phyloP scores from a whole-genome alignment of 2,888 invertebrate genomes.

The Tillus elongatus region DNA sequence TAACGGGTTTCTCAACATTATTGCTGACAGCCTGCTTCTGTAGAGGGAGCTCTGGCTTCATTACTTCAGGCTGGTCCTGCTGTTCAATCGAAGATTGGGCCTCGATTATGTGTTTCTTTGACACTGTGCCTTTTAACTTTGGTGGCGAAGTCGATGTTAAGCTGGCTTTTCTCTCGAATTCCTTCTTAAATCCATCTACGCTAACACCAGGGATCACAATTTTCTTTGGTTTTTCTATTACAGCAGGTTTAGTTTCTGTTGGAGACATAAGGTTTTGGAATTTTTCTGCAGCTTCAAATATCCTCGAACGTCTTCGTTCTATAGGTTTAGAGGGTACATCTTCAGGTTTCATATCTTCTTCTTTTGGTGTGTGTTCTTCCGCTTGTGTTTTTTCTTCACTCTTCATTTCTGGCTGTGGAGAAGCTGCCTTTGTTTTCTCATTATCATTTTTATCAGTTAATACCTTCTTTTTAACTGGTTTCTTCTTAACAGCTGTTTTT shows the following conservation, averaged over 20 bases:
- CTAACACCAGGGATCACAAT: slow-evolving; percentile 72
- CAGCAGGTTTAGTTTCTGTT: slow-evolving; percentile 31
- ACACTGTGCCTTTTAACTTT: slow-evolving; percentile 32
- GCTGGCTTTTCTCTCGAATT: slow-evolving; percentile 73
- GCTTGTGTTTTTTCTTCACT: slow-evolving; percentile 21
- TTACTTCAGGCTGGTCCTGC: slow-evolving; percentile 14
- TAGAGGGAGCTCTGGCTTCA: slow-evolving; percentile 19
- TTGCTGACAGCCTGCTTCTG: slow-evolving; percentile 22
- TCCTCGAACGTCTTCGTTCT: slow-evolving; percentile 56
- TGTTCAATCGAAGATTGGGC: neutral
- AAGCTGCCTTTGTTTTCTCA: slow-evolving; percentile 16
- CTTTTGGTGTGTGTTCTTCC: slow-evolving; percentile 24
- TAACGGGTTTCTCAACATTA: slow-evolving; percentile 16
- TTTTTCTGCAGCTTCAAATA: slow-evolving; percentile 62
- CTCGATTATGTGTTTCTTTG: slow-evolving; percentile 18
- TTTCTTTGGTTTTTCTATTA: slow-evolving; percentile 61
- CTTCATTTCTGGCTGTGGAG: slow-evolving; percentile 15
- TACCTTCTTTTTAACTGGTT: slow-evolving; percentile 36
- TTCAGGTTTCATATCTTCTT: slow-evolving; percentile 24
- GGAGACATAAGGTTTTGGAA: slow-evolving; percentile 50
- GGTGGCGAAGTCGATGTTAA: slow-evolving; percentile 42
- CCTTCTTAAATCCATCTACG: slow-evolving; percentile 78
- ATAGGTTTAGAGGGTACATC: slow-evolving; percentile 41
- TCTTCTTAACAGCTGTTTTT: slow-evolving; percentile 32
- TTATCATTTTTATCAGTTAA: slow-evolving; percentile 38